phyloP scores from a whole-genome alignment of 2,888 invertebrate species.

The Cheiracanthium punctorium region DNA sequence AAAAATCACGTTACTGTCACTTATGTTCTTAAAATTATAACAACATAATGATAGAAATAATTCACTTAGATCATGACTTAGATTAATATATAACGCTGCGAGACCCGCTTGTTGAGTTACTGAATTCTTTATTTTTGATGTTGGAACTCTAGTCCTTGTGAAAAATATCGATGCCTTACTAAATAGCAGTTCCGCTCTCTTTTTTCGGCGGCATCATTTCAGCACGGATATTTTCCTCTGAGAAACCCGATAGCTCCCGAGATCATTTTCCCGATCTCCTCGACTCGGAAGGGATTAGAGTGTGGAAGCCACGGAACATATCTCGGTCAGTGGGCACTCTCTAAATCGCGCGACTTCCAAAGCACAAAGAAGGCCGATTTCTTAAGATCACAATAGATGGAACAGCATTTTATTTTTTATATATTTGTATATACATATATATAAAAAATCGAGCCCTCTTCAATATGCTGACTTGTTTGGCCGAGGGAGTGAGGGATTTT shows the following conservation, averaged over 20 bases:
- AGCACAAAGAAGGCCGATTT: background rate
- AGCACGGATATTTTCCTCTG: background rate
- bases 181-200: background rate
- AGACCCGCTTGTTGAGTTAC: no score
- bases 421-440: no score
- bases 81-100: no score
- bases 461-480: background rate
- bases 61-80: no score
- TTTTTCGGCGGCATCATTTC: background rate
- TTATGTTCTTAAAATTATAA: no score
- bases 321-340: conserved; percentile 2
- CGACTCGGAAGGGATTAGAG: background rate
- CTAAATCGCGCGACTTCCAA: background rate
- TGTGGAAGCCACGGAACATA: background rate
- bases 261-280: background rate
- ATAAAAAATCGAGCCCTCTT: background rate
- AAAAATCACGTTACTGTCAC: no score
- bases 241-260: background rate
- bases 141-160: no score
- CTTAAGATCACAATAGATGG: background rate
- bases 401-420: background rate
- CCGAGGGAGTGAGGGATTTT: background rate
- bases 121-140: no score
- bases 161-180: no score
- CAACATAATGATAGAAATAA: no score